Evolutionary conservation across 2,888 invertebrate genomes (phyloP).

Genomic region (Tuberolachnus salignus): DNA sequence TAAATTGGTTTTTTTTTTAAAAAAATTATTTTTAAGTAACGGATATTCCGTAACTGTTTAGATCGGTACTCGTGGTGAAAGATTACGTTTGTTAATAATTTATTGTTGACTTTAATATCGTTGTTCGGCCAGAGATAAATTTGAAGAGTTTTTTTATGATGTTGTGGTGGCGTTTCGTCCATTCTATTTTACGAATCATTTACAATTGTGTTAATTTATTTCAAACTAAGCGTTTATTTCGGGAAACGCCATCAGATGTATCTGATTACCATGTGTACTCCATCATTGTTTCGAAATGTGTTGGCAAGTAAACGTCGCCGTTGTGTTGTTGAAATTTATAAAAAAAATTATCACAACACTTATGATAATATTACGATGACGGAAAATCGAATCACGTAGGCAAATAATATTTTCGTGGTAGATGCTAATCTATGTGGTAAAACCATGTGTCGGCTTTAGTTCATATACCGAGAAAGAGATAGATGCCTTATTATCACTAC

Average conservation of each 20-base stretch:
- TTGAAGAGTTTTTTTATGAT: not conserved
- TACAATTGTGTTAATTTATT: not conserved
- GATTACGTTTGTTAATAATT: not conserved
- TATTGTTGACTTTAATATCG: not conserved
- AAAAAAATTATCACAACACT: not conserved
- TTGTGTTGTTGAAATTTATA: not conserved
- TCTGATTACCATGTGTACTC: not conserved
- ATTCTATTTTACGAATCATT: constrained; percentile 16
- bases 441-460: no score
- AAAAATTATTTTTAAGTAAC: no score
- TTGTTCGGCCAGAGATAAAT: not conserved
- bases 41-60: no score
- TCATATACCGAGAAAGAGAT: no score
- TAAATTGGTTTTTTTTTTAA: no score
- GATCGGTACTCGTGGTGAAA: no score
- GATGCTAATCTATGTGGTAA: no score
- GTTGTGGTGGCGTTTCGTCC: not conserved
- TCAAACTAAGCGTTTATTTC: not conserved
- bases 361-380: not conserved
- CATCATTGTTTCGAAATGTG: not conserved
- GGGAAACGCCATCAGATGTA: not conserved
- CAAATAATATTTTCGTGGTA: no score
- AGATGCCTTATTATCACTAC: no score
- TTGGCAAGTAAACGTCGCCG: not conserved
- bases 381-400: no score